These are phyloP conservation scores for Protodeltote pygarga DNA, from an alignment of 2,888 invertebrate species.

Conservation along the genomic window DNA sequence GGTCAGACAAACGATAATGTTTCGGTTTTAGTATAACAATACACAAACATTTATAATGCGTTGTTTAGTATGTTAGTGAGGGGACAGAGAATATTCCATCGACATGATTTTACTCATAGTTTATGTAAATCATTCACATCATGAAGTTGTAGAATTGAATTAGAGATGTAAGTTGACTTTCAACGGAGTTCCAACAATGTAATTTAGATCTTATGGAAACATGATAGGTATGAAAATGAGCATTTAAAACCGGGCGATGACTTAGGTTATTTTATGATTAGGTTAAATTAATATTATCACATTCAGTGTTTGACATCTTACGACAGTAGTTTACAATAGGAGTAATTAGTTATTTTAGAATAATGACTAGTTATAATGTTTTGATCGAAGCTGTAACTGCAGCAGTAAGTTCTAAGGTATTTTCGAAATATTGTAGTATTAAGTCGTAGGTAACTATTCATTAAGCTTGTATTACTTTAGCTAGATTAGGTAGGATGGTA, in stretches of 20 bases:
- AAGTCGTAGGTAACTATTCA: slow-evolving; percentile 17
- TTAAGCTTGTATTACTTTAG: slow-evolving; percentile 22
- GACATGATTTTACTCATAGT: slow-evolving; percentile 22
- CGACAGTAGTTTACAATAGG: slow-evolving; percentile 26
- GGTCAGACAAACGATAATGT: slow-evolving; percentile 37
- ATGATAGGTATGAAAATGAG: slow-evolving; percentile 32
- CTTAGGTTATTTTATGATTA: slow-evolving; percentile 46
- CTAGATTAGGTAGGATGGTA: slow-evolving; percentile 31
- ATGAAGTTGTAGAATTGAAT: slow-evolving; percentile 36
- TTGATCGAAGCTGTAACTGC: slow-evolving; percentile 21
- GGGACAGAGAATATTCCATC: slow-evolving; percentile 40
- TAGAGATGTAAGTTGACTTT: slow-evolving; percentile 31
- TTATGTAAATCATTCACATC: slow-evolving; percentile 35
- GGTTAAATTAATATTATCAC: slow-evolving; percentile 41
- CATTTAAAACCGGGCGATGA: slow-evolving; percentile 57
- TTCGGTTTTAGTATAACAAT: slow-evolving; percentile 20
- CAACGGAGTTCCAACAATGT: slow-evolving; percentile 47
- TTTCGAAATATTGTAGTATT: slow-evolving; percentile 23
- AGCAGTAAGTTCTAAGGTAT: slow-evolving; percentile 24
- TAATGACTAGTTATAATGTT: slow-evolving; percentile 16
- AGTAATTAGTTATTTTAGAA: slow-evolving; percentile 18
- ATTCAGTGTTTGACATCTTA: slow-evolving; percentile 55
- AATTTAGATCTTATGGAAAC: slow-evolving; percentile 22
- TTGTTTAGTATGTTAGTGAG: slow-evolving; percentile 28
- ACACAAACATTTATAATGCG: slow-evolving; percentile 15